These are phyloP conservation scores for Corydoras maculifer DNA, from an alignment of 2,113 vertebrate genomes.

Conservation along the genomic window DNA sequence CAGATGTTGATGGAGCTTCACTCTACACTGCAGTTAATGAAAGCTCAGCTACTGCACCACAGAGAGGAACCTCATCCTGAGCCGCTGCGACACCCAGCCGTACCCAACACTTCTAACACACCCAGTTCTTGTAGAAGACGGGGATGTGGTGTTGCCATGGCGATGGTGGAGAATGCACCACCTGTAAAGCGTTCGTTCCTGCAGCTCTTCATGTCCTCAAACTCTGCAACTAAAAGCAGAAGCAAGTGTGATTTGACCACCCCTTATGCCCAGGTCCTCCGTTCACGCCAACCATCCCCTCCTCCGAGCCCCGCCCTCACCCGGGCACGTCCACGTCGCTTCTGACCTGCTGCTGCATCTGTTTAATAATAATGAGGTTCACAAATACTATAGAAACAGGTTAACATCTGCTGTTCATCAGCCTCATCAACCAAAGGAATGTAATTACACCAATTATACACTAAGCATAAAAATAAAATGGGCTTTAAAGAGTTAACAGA, in stretches of 20 bases:
- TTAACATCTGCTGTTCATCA: no score
- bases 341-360: conserved; percentile 40
- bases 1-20: conserved; percentile 89
- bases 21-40: conserved; percentile 82
- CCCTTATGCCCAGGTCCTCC: conserved; percentile 67
- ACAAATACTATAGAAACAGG: no score
- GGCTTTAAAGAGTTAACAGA: no score
- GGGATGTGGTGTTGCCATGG: conserved; percentile 50
- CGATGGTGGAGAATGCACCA: conserved; percentile 74
- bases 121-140: conserved; percentile 72
- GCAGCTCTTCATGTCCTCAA: conserved; percentile 58
- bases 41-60: conserved; percentile 74
- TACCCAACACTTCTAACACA: conserved; percentile 57
- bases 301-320: conserved; percentile 56
- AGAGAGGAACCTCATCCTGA: conserved; percentile 72
- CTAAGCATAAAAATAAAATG: no score
- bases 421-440: no score
- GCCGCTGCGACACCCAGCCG: no score
- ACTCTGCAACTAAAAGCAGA: conserved; percentile 46
- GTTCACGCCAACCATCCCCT: conserved; percentile 66
- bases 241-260: conserved; percentile 52
- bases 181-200: conserved; percentile 80
- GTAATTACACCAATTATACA: no score
- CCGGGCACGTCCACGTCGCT: conserved; percentile 50
- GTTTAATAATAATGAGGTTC: not conserved